Evolutionary conservation across 2,888 invertebrate genomes (phyloP), one percentile per base, ranked within the genome.

Genomic region (Agonopterix arenella): DNA sequence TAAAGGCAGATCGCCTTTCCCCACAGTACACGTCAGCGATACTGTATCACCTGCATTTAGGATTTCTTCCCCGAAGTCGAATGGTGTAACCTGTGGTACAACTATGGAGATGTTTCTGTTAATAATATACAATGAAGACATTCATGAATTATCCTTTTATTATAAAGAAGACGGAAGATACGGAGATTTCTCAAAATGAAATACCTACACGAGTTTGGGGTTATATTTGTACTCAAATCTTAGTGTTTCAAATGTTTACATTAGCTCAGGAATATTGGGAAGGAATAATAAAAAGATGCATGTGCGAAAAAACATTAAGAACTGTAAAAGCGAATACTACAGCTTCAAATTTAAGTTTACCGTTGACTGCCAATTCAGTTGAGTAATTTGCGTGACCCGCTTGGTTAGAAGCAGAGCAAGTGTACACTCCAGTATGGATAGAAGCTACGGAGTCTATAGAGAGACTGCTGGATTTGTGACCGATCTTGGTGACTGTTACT

Each of bases 31-130:
- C 40, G 92, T 92, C 8, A 92, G 82, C 44, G 93, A 93, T 10
- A 93, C 93, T 45, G 93, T 90, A 70, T 95, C 95, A 52, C 94
- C 94, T 54, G 93, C 93, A 67, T 94, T 94, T 44, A 91, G 85
- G 54, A 92, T 89, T 57, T 93, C 93, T 64, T 94, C 94, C 51
- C 94, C 95, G 72, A 95, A 95, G 71, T 92, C 91, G 70, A 95
- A 95, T 46, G 93, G 92, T 52, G 93, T 92, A 64, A 96, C 94
- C 91, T 95, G 94, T 54, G 96, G 95, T 64, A 92, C 90, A 78
- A 95, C 95, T 95, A 83, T 51, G 55, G 51, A 67, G 28, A 28
- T 28, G 28, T 28, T 28, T 28, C 28, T 28, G 28, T 28, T 28
- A 28, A 28, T 28, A 28, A 28, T 28, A 28, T 28, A 28, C 28